These are phyloP conservation scores for Vireo griseus DNA, from an alignment of 2,797 vertebrate species.

Conservation along the genomic window DNA sequence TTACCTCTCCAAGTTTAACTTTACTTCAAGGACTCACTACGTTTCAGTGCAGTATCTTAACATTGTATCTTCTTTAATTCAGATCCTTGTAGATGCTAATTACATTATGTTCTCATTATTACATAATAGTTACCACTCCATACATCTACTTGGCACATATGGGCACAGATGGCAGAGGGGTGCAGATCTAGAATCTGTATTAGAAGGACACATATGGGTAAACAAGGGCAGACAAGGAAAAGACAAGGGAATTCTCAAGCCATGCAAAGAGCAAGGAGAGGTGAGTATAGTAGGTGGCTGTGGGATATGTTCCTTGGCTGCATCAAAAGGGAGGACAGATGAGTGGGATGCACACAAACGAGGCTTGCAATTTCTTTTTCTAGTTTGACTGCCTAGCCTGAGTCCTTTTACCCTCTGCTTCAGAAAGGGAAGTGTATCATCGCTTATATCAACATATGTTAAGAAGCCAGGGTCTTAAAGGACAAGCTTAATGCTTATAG, in stretches of 20 bases:
- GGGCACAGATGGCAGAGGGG: constrained; percentile 9
- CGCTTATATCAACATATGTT: constrained; percentile 4
- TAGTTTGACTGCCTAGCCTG: neutral
- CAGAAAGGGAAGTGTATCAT: neutral
- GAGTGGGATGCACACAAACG: constrained; percentile 7
- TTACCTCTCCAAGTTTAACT: neutral
- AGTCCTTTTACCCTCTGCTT: neutral
- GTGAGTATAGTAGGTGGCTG: neutral
- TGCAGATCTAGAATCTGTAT: neutral
- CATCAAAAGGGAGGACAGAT: neutral
- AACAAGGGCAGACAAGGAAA: constrained; percentile 26
- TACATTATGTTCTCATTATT: constrained; percentile 32
- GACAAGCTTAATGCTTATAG: neutral
- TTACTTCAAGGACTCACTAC: neutral
- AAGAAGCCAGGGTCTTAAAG: neutral
- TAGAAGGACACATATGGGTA: neutral
- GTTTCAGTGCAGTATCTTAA: neutral
- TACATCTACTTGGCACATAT: neutral
- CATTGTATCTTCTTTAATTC: neutral
- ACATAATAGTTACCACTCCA: constrained; percentile 23
- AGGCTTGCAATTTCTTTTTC: neutral
- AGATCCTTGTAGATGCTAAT: neutral
- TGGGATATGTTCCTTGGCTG: constrained; percentile 3
- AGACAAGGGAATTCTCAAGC: constrained; percentile 6
- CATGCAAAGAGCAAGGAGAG: neutral